These are phyloP conservation scores for Drosophila azteca DNA, from an alignment of 1,140 invertebrate genomes.

Conservation along the genomic window DNA sequence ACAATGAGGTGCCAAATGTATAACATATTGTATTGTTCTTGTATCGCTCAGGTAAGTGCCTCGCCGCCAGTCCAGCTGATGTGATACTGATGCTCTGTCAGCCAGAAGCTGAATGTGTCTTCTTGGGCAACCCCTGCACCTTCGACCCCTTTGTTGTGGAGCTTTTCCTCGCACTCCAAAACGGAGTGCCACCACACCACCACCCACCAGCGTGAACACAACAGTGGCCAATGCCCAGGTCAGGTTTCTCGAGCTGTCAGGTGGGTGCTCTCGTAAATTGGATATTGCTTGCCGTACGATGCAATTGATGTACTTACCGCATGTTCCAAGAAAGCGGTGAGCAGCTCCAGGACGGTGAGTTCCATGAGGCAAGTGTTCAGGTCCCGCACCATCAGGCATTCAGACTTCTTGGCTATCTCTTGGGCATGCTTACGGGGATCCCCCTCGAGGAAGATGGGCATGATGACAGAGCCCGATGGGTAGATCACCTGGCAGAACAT, in stretches of 20 bases:
- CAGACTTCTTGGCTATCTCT: conserved; percentile 70
- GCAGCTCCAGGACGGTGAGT: conserved; percentile 64
- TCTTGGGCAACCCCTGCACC: conserved; percentile 85
- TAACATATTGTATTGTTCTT: conserved; percentile 83
- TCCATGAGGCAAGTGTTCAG: conserved; percentile 77
- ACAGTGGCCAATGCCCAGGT: conserved; percentile 75
- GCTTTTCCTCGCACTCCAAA: conserved; percentile 85
- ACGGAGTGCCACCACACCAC: conserved; percentile 84
- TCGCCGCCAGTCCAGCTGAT: neutral
- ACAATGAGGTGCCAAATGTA: no score
- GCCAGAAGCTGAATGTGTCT: conserved; percentile 77
- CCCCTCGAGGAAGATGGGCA: conserved; percentile 79
- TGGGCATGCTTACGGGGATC: conserved; percentile 76
- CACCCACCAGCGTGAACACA: no score
- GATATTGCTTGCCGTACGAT: neutral
- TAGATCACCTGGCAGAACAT: conserved; percentile 82
- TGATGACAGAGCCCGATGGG: conserved; percentile 78
- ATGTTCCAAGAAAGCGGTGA: conserved; percentile 79
- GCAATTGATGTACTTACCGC: conserved; percentile 49
- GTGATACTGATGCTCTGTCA: neutral
- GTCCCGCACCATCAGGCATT: conserved; percentile 72
- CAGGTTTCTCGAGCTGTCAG: conserved; percentile 72
- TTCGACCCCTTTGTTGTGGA: conserved; percentile 88
- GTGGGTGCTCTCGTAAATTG: neutral
- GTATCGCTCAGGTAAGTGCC: conserved; percentile 78